These are phyloP conservation scores for Pogonocherus hispidulus DNA, from an alignment of 2,888 invertebrate species.

Conservation along the genomic window DNA sequence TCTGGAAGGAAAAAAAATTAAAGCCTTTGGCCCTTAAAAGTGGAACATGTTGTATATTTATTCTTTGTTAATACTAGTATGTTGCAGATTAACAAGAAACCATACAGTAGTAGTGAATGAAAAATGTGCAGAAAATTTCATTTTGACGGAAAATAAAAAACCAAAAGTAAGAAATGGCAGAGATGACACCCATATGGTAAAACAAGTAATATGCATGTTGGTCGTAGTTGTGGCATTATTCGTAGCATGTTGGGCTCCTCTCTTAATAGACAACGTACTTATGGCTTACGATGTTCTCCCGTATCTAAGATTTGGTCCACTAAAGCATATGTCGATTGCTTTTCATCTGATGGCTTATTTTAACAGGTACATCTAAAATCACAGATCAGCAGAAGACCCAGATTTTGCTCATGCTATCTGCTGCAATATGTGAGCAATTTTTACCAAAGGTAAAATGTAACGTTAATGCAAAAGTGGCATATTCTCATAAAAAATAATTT, in stretches of 20 bases:
- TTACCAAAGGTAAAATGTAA: no score
- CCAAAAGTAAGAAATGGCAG: conserved; percentile 39
- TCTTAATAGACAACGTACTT: conserved; percentile 76
- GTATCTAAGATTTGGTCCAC: conserved; percentile 68
- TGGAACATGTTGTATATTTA: no score
- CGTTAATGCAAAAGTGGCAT: no score
- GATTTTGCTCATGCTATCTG: no score
- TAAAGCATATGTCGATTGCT: conserved; percentile 75
- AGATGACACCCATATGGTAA: conserved; percentile 61
- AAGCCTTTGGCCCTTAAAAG: no score
- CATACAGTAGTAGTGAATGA: conserved; percentile 40
- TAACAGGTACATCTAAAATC: conserved; percentile 77
- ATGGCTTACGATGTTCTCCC: conserved; percentile 74
- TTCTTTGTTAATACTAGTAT: neutral
- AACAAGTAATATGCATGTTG: conserved; percentile 82
- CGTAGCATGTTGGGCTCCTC: conserved; percentile 79
- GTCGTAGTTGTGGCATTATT: conserved; percentile 79
- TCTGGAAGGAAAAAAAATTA: no score
- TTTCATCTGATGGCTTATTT: conserved; percentile 79
- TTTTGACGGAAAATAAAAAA: conserved; percentile 36
- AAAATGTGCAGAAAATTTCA: conserved; percentile 36
- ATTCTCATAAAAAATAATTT: no score
- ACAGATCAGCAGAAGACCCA: no score
- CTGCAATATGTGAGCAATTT: no score
- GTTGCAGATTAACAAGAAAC: conserved; percentile 47